phyloP scores from a whole-genome alignment of 2,888 invertebrate genomes.

The Andrena hattorfiana region DNA sequence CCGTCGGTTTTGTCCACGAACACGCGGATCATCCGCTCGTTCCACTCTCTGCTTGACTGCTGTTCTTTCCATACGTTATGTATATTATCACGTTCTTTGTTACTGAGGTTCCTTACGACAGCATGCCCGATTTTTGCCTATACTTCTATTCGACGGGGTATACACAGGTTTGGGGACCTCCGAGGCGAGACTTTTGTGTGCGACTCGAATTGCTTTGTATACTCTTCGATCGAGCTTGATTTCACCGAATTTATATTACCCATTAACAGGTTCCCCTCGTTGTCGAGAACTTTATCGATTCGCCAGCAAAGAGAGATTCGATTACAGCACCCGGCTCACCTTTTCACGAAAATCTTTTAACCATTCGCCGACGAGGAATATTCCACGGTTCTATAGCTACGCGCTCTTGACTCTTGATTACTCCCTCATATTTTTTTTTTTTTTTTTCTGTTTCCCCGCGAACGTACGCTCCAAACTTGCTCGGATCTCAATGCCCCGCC shows the following conservation, averaged over 20 bases:
- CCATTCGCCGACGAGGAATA: no score
- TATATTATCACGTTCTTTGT: constrained; percentile 12
- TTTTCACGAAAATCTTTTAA: neutral
- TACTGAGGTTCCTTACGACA: constrained; percentile 24
- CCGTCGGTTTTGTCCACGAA: constrained; percentile 21
- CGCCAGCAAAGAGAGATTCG: neutral
- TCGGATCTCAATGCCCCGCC: no score
- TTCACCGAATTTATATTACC: neutral
- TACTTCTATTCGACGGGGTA: constrained; percentile 21
- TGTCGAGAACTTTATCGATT: neutral
- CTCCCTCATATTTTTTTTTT: no score
- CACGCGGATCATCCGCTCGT: constrained; percentile 24
- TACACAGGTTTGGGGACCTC: constrained; percentile 3
- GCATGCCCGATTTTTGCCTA: constrained; percentile 35
- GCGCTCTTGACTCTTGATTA: no score
- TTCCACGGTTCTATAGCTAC: no score
- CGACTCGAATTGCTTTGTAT: neutral
- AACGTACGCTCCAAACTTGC: no score
- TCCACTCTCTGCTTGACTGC: constrained; percentile 53
- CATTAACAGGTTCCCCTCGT: neutral
- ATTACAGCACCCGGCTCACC: neutral
- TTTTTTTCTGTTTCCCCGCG: no score
- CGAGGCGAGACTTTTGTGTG: neutral
- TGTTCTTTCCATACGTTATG: constrained; percentile 20
- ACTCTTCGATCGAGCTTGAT: neutral